Percentiles rank a stretch among this genome's conserved stretches.
Conservation (phyloP, 2,888 invertebrate species). For the Nymphalis urticae region DNA sequence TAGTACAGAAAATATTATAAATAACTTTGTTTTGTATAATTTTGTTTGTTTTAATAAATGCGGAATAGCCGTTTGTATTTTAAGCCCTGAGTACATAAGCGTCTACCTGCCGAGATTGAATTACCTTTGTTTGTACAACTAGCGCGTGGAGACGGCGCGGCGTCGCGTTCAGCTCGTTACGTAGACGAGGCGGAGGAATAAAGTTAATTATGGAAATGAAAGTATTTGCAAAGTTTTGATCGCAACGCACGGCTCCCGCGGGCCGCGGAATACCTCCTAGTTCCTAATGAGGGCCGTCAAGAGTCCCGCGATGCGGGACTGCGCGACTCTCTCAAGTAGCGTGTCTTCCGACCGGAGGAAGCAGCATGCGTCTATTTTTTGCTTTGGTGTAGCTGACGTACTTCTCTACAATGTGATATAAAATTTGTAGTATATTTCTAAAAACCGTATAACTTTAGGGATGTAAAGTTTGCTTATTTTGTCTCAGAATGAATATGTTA, state of each 20-base stretch:
- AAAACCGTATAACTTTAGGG: too few species aligned
- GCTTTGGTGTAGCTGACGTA: too few species aligned
- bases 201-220: slow-evolving; percentile 26
- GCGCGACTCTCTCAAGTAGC: not conserved
- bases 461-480: too few species aligned
- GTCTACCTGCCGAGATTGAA: slow-evolving; percentile 5
- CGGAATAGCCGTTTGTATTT: slow-evolving; percentile 8
- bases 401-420: too few species aligned
- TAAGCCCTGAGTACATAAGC: not conserved
- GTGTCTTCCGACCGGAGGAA: not conserved
- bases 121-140: slow-evolving; percentile 5
- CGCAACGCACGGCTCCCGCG: slow-evolving; percentile 11
- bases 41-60: not conserved
- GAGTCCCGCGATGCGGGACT: not conserved
- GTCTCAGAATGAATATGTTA: too few species aligned
- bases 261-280: not conserved
- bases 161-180: slow-evolving; percentile 7
- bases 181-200: slow-evolving; percentile 4
- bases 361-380: too few species aligned
- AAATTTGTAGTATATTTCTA: too few species aligned
- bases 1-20: too few species aligned
- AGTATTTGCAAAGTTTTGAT: slow-evolving; percentile 21
- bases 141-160: not conserved
- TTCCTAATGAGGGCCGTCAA: slow-evolving; percentile 9
- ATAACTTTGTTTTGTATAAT: too few species aligned